Evolutionary conservation across 2,113 vertebrate species (phyloP), one percentile per base, ranked within the genome.

Genomic region (Chelonoidis abingdonii): DNA sequence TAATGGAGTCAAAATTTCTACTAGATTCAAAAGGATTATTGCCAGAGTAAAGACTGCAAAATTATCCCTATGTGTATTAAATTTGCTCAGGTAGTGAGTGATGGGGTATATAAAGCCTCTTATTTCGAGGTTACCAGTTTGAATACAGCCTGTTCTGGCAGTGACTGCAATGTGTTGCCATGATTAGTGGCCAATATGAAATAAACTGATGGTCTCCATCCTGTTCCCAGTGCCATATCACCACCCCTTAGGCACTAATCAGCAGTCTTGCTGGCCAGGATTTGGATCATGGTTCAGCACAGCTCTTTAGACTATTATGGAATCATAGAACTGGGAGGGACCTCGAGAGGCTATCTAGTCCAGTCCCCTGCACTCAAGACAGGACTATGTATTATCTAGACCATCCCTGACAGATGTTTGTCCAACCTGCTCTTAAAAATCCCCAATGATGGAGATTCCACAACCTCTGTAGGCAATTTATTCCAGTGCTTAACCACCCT

Each of bases 161-260:
- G 41, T 19, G 29, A 10, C 1, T 24, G 53, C 12, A 27, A 41
- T 11, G 5, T 31, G 29, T 21, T 86, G 69, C 85, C 2, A 2
- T n/a, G 5, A 4, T 80, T 83, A 1, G 5, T 52, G 65, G 49
- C 44, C 72, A 76, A 38, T 2, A 1, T 16, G 62, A 89, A 4
- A 6, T 16, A 69, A 53, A 8, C 14, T 1, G 22, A 41, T 47
- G 38, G 17, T 72, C 93, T 89, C 56, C 81, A 8, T 50, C 27
- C 29, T 9, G 13, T 76, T 38, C 92, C 49, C 69, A 52, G 69
- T 38, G 19, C 19, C 47, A 54, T 22, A 27, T 25, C 82, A 62
- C 89, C 83, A 88, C 11, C n/a, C 80, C 79, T 19, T 29, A 29
- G 47, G 16, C 1, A 3, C 0, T 0, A 54, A 12, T 44, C 72